Percentiles rank a stretch among this genome's conserved stretches.
Conservation (phyloP, 2,113 vertebrate genomes). For the Nannobrachium achirus region DNA sequence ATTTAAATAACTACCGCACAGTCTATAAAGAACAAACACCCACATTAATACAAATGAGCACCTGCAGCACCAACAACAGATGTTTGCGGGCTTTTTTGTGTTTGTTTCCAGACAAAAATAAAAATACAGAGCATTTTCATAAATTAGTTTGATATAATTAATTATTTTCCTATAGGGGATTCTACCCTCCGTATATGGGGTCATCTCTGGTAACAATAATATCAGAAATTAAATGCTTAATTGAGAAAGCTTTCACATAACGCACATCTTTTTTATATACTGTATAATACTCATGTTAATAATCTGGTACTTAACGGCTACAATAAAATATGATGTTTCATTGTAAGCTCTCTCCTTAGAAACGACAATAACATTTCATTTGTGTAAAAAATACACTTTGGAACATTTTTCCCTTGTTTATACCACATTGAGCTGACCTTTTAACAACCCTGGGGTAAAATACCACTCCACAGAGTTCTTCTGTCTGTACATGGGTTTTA, state of each 20-base stretch:
- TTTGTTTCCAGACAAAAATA: conserved; percentile 58
- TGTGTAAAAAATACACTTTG: background rate
- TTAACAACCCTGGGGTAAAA: background rate
- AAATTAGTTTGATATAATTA: conserved; percentile 71
- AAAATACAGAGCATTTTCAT: conserved; percentile 64
- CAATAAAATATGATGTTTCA: background rate
- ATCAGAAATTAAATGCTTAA: background rate
- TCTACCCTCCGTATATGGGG: conserved; percentile 46
- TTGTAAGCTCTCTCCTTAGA: background rate
- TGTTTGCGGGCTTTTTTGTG: conserved; percentile 69
- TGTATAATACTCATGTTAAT: too few species aligned
- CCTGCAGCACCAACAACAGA: conserved; percentile 76
- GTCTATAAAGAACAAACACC: conserved; percentile 59
- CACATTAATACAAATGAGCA: conserved; percentile 80
- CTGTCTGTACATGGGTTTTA: too few species aligned
- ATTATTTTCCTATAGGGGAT: conserved; percentile 68
- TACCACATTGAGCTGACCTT: background rate
- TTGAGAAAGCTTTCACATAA: too few species aligned
- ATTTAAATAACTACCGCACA: conserved; percentile 64
- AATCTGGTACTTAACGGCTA: background rate
- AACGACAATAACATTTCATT: background rate
- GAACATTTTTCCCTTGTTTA: background rate
- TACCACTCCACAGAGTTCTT: background rate
- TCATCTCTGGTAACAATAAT: conserved; percentile 43
- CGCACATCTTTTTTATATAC: too few species aligned